Evolutionary conservation across 2,113 vertebrate genomes (phyloP), one percentile per base, ranked within the genome.

Genomic region (Carassius auratus): DNA sequence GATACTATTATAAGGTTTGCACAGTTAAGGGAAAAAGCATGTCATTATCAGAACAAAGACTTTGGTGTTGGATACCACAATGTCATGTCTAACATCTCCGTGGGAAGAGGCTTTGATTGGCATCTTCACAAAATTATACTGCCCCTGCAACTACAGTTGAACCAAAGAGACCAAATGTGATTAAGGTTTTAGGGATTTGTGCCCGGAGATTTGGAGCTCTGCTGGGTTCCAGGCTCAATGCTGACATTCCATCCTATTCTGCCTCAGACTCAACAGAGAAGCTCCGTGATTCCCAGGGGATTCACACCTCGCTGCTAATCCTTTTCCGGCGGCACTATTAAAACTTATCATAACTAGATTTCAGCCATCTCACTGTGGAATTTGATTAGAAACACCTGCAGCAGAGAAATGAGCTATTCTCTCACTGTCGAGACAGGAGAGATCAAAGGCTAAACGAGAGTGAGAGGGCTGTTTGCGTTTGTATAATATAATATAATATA

Each of bases 281-380:
- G 68, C 57, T 57, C 38, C 33, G 71, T 71, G 62, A 83, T 85
- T 83, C 86, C 76, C 55, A 42, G 64, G 69, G 83, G 86, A 85
- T 86, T 89, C 86, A 68, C 38, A 42, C 83, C 78, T 85, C 57
- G 0, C 19, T 59, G 30, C 81, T 88, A 89, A 89, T 92, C 90
- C 87, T 91, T 30, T 89, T 92, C 87, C 81, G 86, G 86, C 77
- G 79, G 83, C 68, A 50, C 90, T 92, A 91, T 93, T 92, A 89
- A 86, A 90, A 92, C 80, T 93, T 91, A 91, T 91, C 87, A 92
- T 93, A 92, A 92, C 75, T n/a, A 90, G 93, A 94, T 94, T 94
- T 94, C 86, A 89, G 86, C 87, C 84, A 77, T 85, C 19, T 87
- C 73, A 1, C 86, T 89, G 86, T 89, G 86, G 76, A 83, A 91